Evolutionary conservation across 2,113 vertebrate genomes (phyloP).

Genomic region (Lepus timidus): DNA sequence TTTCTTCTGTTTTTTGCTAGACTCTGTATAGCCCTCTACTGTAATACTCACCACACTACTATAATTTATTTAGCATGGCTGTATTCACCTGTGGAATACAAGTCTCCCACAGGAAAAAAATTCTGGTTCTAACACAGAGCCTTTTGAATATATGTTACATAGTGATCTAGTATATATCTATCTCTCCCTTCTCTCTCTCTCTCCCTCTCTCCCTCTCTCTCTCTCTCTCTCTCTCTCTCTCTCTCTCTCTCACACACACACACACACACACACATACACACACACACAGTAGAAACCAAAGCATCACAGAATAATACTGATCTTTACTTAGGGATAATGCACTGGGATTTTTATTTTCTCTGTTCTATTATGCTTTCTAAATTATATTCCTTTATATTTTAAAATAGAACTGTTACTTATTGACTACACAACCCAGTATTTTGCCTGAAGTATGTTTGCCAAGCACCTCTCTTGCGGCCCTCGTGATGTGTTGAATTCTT

Average conservation of each 20-base stretch:
- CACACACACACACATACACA: background rate
- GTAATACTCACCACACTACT: background rate
- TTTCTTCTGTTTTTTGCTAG: constrained; percentile 5
- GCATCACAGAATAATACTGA: constrained; percentile 5
- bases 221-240: no score
- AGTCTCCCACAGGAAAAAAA: background rate
- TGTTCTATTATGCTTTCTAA: background rate
- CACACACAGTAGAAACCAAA: background rate
- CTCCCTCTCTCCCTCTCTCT: no score
- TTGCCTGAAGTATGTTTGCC: background rate
- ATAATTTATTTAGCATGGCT: background rate
- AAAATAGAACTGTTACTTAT: background rate
- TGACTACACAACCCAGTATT: background rate
- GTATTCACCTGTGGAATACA: background rate
- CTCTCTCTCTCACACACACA: background rate
- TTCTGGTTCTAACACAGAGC: background rate
- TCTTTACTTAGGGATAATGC: background rate
- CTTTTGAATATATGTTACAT: background rate
- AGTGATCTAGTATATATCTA: background rate
- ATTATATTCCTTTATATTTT: background rate
- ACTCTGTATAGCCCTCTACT: background rate
- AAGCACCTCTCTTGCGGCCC: background rate
- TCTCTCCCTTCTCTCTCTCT: no score
- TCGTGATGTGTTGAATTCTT: background rate
- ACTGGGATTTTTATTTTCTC: background rate